Percentiles rank a stretch among this genome's conserved stretches.
Evolutionary conservation across 1,140 invertebrate genomes (phyloP).

Genomic region (Nephotettix cincticeps): DNA sequence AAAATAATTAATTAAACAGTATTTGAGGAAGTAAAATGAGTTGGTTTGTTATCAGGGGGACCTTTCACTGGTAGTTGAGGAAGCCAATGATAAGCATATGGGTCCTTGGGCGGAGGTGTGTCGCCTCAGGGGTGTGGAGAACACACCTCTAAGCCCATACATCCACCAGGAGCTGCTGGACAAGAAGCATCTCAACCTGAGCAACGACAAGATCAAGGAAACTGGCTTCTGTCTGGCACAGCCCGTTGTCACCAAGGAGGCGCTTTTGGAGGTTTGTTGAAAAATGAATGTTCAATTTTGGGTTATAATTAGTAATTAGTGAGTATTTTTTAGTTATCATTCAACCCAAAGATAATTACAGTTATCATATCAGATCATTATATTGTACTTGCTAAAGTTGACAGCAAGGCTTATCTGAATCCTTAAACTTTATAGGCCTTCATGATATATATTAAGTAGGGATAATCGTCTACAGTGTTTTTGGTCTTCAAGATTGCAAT

Average conservation of each 20-base stretch:
- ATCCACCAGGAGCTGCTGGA: conserved; percentile 78
- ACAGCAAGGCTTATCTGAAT: no score
- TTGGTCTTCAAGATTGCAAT: no score
- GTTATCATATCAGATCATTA: conserved; percentile 8
- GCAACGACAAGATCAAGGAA: conserved; percentile 63
- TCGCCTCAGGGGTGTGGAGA: conserved; percentile 67
- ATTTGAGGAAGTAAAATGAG: no score
- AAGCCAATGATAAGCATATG: conserved; percentile 91
- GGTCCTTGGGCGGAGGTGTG: conserved; percentile 86
- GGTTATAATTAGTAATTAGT: conserved; percentile 12
- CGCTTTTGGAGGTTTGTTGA: conserved; percentile 64
- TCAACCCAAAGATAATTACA: neutral
- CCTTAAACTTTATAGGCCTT: no score
- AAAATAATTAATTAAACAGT: no score
- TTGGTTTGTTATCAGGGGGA: conserved; percentile 55
- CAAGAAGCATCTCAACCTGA: conserved; percentile 75
- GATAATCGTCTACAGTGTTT: no score
- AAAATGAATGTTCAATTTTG: conserved; percentile 20
- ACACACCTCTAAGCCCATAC: conserved; percentile 85
- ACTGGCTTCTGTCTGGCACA: conserved; percentile 56
- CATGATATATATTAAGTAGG: no score
- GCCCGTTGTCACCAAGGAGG: conserved; percentile 59
- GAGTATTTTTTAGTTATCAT: conserved; percentile 30
- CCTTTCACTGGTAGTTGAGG: conserved; percentile 75
- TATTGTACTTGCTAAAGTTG: no score